A percentile compares a stretch with the other conserved stretches of the same genome.
Conservation (phyloP, 2,113 vertebrate species). For the Scatophagus argus region DNA sequence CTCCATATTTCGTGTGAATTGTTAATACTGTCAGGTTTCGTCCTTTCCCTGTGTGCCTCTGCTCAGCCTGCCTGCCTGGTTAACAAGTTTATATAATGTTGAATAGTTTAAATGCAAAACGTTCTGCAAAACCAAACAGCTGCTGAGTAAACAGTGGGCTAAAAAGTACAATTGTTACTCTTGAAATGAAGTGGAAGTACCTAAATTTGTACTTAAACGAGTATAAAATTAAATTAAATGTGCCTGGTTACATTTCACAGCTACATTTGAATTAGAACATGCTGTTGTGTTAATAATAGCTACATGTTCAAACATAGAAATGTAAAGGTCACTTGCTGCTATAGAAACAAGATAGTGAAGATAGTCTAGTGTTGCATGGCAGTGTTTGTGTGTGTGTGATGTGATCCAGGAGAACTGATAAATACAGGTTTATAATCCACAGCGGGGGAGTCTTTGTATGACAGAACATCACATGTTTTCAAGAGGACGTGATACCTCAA, state of each 20-base stretch:
- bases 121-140: background rate
- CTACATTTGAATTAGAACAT: background rate
- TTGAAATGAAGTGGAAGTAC: background rate
- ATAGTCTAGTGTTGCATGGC: background rate
- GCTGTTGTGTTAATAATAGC: conserved; percentile 19
- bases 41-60: no score
- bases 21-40: no score
- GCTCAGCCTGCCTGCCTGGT: no score
- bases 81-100: background rate
- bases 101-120: background rate
- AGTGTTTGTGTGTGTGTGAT: background rate
- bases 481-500: conserved; percentile 1
- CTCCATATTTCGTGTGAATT: no score
- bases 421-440: conserved; percentile 2
- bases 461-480: background rate
- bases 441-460: background rate
- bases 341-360: conserved; percentile 10
- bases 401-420: conserved; percentile 16
- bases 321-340: conserved; percentile 18
- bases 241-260: background rate
- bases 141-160: background rate
- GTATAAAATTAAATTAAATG: no score
- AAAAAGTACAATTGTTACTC: background rate
- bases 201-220: background rate
- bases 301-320: background rate